These are phyloP conservation scores for Loxodonta africana DNA, from an alignment of 2,113 vertebrate genomes.

Conservation along the genomic window DNA sequence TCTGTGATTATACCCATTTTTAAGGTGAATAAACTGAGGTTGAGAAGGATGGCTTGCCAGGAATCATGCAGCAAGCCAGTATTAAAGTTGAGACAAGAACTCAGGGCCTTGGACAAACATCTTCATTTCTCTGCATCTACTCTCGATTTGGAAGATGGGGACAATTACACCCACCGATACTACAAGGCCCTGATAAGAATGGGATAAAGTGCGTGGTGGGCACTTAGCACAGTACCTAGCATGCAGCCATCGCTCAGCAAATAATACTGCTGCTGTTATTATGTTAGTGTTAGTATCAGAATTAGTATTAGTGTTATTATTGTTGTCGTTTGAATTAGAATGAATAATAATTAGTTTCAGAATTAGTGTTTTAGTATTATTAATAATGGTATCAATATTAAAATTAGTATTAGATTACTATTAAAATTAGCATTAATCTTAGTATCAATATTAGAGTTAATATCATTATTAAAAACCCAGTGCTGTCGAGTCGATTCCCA, in stretches of 20 bases:
- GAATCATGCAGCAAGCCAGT: neutral
- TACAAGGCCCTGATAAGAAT: neutral
- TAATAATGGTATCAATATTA: neutral
- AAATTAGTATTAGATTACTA: neutral
- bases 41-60: neutral
- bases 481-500: too few species aligned
- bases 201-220: neutral
- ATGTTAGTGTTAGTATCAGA: neutral
- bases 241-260: neutral
- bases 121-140: neutral
- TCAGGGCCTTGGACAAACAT: neutral
- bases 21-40: constrained; percentile 47
- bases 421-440: constrained; percentile 9
- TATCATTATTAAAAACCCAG: neutral
- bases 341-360: neutral
- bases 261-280: neutral
- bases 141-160: neutral
- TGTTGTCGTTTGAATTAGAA: neutral
- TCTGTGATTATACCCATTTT: constrained; percentile 38
- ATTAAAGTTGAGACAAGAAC: constrained; percentile 37
- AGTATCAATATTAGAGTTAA: neutral
- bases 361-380: neutral
- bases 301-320: neutral
- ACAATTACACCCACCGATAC: neutral
- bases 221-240: neutral